phyloP scores from a whole-genome alignment of 2,797 vertebrate genomes.

The Sciaenops ocellatus region DNA sequence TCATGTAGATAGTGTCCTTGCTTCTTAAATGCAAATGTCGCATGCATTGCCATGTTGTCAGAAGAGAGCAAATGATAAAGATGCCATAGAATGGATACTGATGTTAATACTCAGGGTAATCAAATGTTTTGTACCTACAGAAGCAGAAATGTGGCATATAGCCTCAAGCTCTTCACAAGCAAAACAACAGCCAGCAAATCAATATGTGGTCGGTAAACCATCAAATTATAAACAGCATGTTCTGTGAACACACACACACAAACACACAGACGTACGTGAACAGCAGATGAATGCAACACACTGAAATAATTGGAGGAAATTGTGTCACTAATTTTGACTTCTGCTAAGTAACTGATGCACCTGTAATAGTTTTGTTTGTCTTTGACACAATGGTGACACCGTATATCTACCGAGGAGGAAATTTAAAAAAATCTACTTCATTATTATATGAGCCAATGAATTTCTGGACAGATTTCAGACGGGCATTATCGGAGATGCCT shows the following conservation, averaged over 20 bases:
- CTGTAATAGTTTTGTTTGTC: slow-evolving; percentile 58
- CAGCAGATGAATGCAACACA: slow-evolving; percentile 48
- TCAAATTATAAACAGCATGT: slow-evolving; percentile 69
- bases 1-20: background rate
- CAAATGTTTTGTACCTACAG: slow-evolving; percentile 57
- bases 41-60: background rate
- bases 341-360: slow-evolving; percentile 41
- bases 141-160: slow-evolving; percentile 54
- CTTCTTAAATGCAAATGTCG: slow-evolving; percentile 7
- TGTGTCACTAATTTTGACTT: slow-evolving; percentile 41
- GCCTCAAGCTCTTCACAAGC: slow-evolving; percentile 55
- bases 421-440: slow-evolving; percentile 51
- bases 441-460: slow-evolving; percentile 76
- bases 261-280: slow-evolving; percentile 20
- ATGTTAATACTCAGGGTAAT: slow-evolving; percentile 49
- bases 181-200: slow-evolving; percentile 71
- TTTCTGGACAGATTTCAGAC: slow-evolving; percentile 76
- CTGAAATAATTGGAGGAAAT: slow-evolving; percentile 39
- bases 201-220: slow-evolving; percentile 74
- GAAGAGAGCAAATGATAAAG: slow-evolving; percentile 15
- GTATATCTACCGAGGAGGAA: slow-evolving; percentile 44
- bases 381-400: slow-evolving; percentile 54
- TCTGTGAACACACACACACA: slow-evolving; percentile 29
- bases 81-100: slow-evolving; percentile 21
- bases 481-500: slow-evolving; percentile 77